Evolutionary conservation across 2,113 vertebrate genomes (phyloP).

Genomic region (Paralichthys olivaceus): DNA sequence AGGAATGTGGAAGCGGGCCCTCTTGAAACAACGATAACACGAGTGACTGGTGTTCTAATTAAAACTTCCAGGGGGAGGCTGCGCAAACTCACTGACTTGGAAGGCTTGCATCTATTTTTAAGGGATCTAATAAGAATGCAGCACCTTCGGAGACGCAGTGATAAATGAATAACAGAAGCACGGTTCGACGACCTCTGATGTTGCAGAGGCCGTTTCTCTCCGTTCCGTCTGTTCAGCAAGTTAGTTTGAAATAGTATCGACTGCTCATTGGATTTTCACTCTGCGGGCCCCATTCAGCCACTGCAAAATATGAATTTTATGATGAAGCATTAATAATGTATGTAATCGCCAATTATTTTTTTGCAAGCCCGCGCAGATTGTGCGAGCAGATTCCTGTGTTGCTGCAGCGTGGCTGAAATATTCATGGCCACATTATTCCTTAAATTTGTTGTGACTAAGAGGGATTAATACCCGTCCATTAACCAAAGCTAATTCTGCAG

Average conservation of each 20-base stretch:
- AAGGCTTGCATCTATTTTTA: constrained; percentile 76
- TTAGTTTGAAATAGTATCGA: constrained; percentile 66
- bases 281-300: constrained; percentile 19
- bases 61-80: constrained; percentile 78
- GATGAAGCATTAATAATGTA: constrained; percentile 77
- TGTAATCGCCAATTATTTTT: constrained; percentile 57
- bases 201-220: constrained; percentile 48
- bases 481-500: constrained; percentile 76
- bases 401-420: constrained; percentile 78
- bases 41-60: constrained; percentile 82
- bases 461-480: constrained; percentile 83
- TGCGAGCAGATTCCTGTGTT: constrained; percentile 55
- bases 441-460: constrained; percentile 83
- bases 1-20: constrained; percentile 77
- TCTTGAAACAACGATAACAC: constrained; percentile 76
- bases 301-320: constrained; percentile 71
- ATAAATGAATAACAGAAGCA: constrained; percentile 57
- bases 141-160: constrained; percentile 57
- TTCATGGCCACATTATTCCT: constrained; percentile 81
- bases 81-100: constrained; percentile 65
- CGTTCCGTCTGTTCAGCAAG: constrained; percentile 62
- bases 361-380: constrained; percentile 56
- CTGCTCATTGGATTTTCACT: constrained; percentile 64
- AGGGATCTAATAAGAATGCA: constrained; percentile 77
- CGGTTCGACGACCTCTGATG: constrained; percentile 19